Base-by-base conservation (phyloP, 2,797 vertebrate species). In the Tolypeutes matacus region DNA sequence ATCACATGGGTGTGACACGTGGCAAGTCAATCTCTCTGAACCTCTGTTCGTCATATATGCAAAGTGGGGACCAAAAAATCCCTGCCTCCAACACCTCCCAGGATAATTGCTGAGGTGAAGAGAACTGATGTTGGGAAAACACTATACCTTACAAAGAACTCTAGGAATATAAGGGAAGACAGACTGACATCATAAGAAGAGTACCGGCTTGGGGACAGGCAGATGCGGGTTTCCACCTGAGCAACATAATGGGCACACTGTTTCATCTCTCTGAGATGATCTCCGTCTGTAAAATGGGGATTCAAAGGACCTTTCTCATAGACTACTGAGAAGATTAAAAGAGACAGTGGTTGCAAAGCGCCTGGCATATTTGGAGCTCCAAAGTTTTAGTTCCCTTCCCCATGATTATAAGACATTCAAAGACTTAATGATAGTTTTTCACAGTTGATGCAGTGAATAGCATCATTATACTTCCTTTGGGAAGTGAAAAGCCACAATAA, bases 401-500 rank as follows among this genome's bases (percentile, higher is more conserved):
- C 34, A 1, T 96, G 95, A 97, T 97, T 97, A 96, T 92, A 97
- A 91, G 97, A 94, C 91, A 96, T 96, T 96, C 94, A 95, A 95
- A 91, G 96, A 95, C 94, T 97, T 97, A 96, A 97, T 96, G 94
- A 96, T 95, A 94, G 96, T 95, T 94, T 95, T 97, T 96, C 93
- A 89, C 94, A 95, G 96, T 95, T 96, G 97, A 97, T 94, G 86
- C 95, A 94, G 94, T 97, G 97, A 97, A 97, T 97, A 82, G 97
- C 86, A 89, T 96, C 89, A 97, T 97, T 97, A 95, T 97, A n/a
- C 93, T 96, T 97, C 95, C 95, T 97, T 97, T 94, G 86, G 96
- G 96, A 96, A 97, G 97, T 97, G 97, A 96, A 96, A 97, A 97
- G 96, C 94, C 96, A 95, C 97, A 96, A 82, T 96, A 95, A 96